phyloP scores from a whole-genome alignment of 1,140 invertebrate species.

The Bombus cullumanus region DNA sequence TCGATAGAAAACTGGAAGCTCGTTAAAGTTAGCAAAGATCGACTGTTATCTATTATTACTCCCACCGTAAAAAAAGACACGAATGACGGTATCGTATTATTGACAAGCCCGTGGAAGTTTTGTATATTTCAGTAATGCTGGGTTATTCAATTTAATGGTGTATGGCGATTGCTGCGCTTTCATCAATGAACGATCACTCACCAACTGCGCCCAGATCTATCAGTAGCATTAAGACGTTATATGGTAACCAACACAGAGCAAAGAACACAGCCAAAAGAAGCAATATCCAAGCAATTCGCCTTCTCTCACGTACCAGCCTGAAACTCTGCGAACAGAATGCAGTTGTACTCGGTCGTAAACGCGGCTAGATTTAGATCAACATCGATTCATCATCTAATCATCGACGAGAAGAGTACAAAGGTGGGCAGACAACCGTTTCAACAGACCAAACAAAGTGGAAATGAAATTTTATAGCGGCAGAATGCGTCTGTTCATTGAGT shows the following conservation, averaged over 20 bases:
- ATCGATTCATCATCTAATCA: background rate
- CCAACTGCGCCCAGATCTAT: slow-evolving; percentile 82
- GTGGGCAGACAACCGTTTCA: background rate
- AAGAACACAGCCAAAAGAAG: slow-evolving; percentile 89
- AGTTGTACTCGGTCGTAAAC: background rate
- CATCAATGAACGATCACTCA: slow-evolving; percentile 57
- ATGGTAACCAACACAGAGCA: slow-evolving; percentile 91
- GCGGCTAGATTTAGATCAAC: slow-evolving; percentile 7
- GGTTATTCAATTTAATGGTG: slow-evolving; percentile 22
- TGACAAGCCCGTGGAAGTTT: background rate
- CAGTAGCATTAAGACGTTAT: slow-evolving; percentile 87
- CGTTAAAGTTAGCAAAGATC: background rate
- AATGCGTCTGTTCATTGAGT: background rate
- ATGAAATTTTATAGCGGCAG: background rate
- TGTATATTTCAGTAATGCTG: background rate
- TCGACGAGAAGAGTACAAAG: background rate
- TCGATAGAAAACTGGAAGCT: background rate
- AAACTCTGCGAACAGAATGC: slow-evolving; percentile 80
- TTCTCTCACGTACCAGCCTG: slow-evolving; percentile 86
- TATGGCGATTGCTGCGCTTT: background rate
- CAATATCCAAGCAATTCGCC: slow-evolving; percentile 89
- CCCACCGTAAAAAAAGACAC: background rate
- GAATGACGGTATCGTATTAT: background rate
- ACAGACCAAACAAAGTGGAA: no score
- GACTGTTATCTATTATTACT: background rate